Base-by-base conservation (phyloP, 2,888 invertebrate genomes). In the Limnephilus marmoratus region DNA sequence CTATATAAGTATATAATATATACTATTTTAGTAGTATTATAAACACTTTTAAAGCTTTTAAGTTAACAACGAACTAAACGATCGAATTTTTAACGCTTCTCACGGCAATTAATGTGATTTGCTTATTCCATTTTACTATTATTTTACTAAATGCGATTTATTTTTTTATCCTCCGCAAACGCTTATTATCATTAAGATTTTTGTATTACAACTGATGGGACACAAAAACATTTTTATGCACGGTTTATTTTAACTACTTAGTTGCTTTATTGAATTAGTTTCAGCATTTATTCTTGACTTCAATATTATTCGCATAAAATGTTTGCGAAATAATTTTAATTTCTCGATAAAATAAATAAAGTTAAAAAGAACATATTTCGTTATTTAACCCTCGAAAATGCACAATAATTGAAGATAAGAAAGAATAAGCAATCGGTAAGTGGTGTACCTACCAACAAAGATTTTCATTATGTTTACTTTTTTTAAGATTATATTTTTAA, bases 371-470 rank as follows among this genome's bases (percentile, higher is more conserved):
- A 45, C 18, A n/a, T 85, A 12, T 85, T 85, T 82, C 31, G 85
- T 85, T 85, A 34, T 49, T 88, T 88, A n/a, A 29, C 34, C 15
- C 85, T 18, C 29, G 45, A n/a, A n/a, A 41, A 41, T 34, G 41
- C 41, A 85, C 85, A 37, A 41, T 24, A 68, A 68, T 18, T 24
- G 85, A 85, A 53, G 12, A 45, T 13, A n/a, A 49, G 15, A 31
- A n/a, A 53, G 53, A 41, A 68, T 68, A 68, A 68, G 24, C 18
- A 68, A 18, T 81, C 81, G 81, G 68, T 80, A 80, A 80, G 82
- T 85, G 41, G 29, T 85, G 86, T 91, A 90, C 93, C 93, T 91
- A 90, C 93, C 93, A 92, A 93, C 93, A 93, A 93, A 93, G 93
- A 93, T 93, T 93, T 93, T 85, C 93, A 12, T 31, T 37, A 37